Percentiles rank a stretch among this genome's conserved stretches.
These are phyloP conservation scores for Cyanoramphus novaezelandiae DNA, from an alignment of 2,113 vertebrate species.

Conservation along the genomic window DNA sequence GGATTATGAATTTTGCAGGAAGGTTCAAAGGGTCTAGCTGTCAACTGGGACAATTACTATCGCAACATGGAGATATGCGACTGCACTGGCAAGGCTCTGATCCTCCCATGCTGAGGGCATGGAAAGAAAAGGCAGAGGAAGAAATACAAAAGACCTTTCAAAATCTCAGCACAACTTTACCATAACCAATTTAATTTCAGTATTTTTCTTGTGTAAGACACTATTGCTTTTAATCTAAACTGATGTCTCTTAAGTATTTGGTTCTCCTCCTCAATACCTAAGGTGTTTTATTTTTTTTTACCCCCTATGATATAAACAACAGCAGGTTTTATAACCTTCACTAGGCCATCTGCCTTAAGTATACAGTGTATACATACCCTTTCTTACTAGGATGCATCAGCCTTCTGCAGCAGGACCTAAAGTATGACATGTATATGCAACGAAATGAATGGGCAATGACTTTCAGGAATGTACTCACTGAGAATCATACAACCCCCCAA, in stretches of 20 bases:
- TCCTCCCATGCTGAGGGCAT: background rate
- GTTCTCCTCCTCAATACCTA: background rate
- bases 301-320: background rate
- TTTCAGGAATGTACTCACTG: background rate
- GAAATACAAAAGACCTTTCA: background rate
- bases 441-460: background rate
- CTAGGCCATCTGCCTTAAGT: background rate
- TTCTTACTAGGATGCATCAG: slow-evolving; percentile 31
- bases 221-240: background rate
- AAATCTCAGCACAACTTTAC: background rate
- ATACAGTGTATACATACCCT: background rate
- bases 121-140: background rate
- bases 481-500: background rate
- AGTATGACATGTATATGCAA: background rate
- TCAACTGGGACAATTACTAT: background rate
- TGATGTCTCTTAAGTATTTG: background rate
- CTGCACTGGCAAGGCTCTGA: background rate
- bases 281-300: background rate
- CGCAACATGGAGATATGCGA: background rate
- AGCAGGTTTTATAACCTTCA: background rate
- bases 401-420: background rate
- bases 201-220: background rate
- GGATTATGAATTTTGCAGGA: background rate
- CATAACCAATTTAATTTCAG: background rate
- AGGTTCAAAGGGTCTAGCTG: background rate